Percentiles rank a stretch among this genome's conserved stretches.
Conservation (phyloP, 2,113 vertebrate species). For the Pungitius pungitius region DNA sequence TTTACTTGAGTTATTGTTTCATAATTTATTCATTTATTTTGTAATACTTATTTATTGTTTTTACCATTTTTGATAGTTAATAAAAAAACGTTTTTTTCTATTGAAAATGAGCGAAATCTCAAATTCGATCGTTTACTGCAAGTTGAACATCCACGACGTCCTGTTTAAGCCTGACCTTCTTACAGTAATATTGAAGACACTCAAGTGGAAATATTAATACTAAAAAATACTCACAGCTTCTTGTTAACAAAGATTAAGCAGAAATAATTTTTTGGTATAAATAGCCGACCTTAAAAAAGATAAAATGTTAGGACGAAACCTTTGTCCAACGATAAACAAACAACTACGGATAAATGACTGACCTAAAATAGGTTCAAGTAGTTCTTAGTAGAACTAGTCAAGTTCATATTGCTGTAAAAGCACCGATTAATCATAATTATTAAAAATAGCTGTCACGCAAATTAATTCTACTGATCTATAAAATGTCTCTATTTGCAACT, state of each 20-base stretch:
- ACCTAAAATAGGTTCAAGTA: background rate
- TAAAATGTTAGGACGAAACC: constrained; percentile 9
- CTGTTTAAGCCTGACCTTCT: background rate
- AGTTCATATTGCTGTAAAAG: background rate
- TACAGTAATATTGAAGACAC: constrained; percentile 2
- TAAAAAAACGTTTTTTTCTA: background rate
- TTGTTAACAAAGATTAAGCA: constrained; percentile 1
- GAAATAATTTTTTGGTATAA: constrained; percentile 32
- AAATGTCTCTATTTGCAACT: background rate
- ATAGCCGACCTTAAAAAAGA: constrained; percentile 21
- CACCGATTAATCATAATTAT: background rate
- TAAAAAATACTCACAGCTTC: background rate
- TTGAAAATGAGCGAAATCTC: background rate
- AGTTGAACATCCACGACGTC: background rate
- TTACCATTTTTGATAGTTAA: background rate
- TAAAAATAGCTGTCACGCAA: background rate
- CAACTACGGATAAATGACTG: background rate
- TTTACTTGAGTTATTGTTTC: background rate
- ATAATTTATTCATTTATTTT: background rate
- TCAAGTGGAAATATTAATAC: background rate
- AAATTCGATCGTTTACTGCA: background rate
- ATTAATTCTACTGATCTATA: background rate
- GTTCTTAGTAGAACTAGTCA: too few species aligned
- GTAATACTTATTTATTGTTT: background rate
- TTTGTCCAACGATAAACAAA: background rate